Conservation (phyloP, 2,113 vertebrate genomes). For the Silurus meridionalis region DNA sequence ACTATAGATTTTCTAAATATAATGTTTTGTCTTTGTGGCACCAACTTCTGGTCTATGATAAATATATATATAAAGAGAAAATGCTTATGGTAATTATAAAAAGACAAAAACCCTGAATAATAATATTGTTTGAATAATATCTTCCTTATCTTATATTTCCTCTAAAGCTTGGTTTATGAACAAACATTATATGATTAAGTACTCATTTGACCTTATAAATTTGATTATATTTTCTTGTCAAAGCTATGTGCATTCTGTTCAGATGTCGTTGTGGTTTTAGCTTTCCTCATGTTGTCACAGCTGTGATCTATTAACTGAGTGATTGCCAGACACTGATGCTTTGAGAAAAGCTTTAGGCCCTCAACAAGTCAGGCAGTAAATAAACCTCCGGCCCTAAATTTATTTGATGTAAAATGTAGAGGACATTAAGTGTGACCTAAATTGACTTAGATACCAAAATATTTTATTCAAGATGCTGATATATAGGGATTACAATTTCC, state of each 20-base stretch:
- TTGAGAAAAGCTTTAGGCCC: slow-evolving; percentile 75
- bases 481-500: background rate
- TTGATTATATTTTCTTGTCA: slow-evolving; percentile 21
- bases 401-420: background rate
- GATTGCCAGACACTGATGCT: slow-evolving; percentile 73
- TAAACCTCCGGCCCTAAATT: slow-evolving; percentile 55
- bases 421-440: background rate
- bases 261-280: slow-evolving; percentile 57
- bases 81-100: slow-evolving; percentile 18
- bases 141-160: background rate
- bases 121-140: background rate
- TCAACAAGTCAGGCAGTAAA: slow-evolving; percentile 76
- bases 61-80: slow-evolving; percentile 21
- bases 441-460: background rate
- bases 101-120: background rate
- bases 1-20: slow-evolving; percentile 40
- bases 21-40: slow-evolving; percentile 10
- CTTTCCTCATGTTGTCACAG: slow-evolving; percentile 76
- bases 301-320: slow-evolving; percentile 72
- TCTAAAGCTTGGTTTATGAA: slow-evolving; percentile 19
- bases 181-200: slow-evolving; percentile 24
- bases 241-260: background rate
- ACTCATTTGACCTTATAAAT: slow-evolving; percentile 5
- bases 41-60: slow-evolving; percentile 45
- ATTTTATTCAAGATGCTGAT: background rate